Percentiles rank a stretch among this genome's conserved stretches.
Conservation (phyloP, 2,797 vertebrate species). For the Bovichtus diacanthus region DNA sequence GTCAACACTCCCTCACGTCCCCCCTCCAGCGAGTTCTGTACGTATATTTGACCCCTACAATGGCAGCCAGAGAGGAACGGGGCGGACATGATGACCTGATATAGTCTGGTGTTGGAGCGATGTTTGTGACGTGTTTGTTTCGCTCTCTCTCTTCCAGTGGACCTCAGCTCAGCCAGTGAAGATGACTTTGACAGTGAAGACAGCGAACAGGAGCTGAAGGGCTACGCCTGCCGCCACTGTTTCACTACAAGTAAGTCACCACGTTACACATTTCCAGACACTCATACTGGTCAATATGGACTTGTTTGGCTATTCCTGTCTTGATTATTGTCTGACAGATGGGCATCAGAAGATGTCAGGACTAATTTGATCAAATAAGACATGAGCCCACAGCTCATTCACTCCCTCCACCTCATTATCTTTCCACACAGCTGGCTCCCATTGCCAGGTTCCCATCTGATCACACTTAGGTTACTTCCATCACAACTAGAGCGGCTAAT, state of each 20-base stretch:
- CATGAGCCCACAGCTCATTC: slow-evolving; percentile 75
- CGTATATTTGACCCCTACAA: slow-evolving; percentile 73
- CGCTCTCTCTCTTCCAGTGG: slow-evolving; percentile 86
- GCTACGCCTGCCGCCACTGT: slow-evolving; percentile 99
- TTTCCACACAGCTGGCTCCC: slow-evolving; percentile 79
- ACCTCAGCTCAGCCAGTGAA: slow-evolving; percentile 98
- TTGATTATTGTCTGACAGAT: slow-evolving; percentile 79
- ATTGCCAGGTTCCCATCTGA: slow-evolving; percentile 72
- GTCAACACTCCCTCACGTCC: slow-evolving; percentile 97
- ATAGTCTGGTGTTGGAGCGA: background rate
- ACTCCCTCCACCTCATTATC: slow-evolving; percentile 81
- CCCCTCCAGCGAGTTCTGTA: slow-evolving; percentile 98
- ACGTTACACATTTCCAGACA: slow-evolving; percentile 1
- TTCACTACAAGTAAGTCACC: slow-evolving; percentile 95
- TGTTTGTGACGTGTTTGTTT: slow-evolving; percentile 28
- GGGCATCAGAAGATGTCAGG: slow-evolving; percentile 82
- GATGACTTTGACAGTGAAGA: slow-evolving; percentile 99
- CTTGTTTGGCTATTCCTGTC: slow-evolving; percentile 60
- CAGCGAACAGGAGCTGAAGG: slow-evolving; percentile 99
- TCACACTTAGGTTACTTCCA: slow-evolving; percentile 58
- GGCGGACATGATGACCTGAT: background rate
- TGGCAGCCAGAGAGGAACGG: background rate
- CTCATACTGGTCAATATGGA: slow-evolving; percentile 15
- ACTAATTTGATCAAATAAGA: slow-evolving; percentile 85
- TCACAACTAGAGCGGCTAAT: slow-evolving; percentile 58